phyloP scores from a whole-genome alignment of 2,113 vertebrate genomes.

The Ascaphus truei region DNA sequence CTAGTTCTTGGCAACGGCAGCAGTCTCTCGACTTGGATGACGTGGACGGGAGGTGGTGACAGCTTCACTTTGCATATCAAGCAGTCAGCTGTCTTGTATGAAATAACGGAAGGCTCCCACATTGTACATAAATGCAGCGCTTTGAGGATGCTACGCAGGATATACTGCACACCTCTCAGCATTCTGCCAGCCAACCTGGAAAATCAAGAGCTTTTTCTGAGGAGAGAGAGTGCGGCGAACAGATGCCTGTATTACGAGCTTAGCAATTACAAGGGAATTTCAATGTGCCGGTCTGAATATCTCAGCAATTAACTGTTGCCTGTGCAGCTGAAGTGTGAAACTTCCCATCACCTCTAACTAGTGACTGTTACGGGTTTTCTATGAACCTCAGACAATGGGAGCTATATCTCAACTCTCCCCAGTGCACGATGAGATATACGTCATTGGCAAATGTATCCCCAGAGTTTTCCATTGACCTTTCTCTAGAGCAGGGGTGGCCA shows the following conservation, averaged over 20 bases:
- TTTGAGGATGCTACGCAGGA: background rate
- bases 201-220: conserved; percentile 1
- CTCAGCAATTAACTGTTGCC: conserved; percentile 12
- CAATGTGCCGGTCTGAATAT: conserved; percentile 8
- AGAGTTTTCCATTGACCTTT: too few species aligned
- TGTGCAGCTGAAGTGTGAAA: background rate
- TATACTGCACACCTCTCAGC: conserved; percentile 26
- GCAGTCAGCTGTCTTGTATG: conserved; percentile 4
- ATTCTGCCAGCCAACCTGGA: conserved; percentile 3
- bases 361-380: too few species aligned
- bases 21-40: background rate
- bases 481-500: too few species aligned
- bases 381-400: too few species aligned
- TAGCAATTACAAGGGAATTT: conserved; percentile 27
- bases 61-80: conserved; percentile 7
- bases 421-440: too few species aligned
- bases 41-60: background rate
- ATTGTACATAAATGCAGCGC: background rate
- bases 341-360: too few species aligned
- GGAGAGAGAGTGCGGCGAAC: conserved; percentile 1
- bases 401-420: too few species aligned
- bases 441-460: too few species aligned
- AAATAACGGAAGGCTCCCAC: conserved; percentile 10
- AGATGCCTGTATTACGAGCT: conserved; percentile 33
- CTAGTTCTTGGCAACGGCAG: too few species aligned